A percentile compares a stretch with the other conserved stretches of the same genome.
These are phyloP conservation scores for Heptranchias perlo DNA, from an alignment of 2,113 vertebrate genomes.

Conservation along the genomic window DNA sequence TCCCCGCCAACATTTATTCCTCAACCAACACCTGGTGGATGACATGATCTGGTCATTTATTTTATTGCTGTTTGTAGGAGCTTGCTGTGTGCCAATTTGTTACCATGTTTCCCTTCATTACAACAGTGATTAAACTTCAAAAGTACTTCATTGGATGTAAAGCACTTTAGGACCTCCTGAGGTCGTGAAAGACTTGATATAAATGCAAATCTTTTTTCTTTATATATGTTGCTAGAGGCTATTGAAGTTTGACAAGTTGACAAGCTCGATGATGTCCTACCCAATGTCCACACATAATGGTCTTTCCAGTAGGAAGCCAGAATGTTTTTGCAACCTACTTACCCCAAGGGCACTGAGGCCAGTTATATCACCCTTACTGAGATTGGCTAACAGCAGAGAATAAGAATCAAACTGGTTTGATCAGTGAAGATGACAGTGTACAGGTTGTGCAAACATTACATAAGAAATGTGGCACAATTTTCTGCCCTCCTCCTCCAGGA, in stretches of 20 bases:
- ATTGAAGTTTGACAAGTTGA: not conserved
- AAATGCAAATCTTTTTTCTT: not conserved
- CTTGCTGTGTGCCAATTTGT: not conserved
- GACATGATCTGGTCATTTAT: not conserved
- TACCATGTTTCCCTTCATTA: not conserved
- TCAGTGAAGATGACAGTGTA: too few relatives aligned
- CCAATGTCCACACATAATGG: not conserved
- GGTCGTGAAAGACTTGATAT: not conserved
- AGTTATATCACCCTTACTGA: not conserved
- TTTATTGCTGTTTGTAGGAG: not conserved
- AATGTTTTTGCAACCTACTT: too few relatives aligned
- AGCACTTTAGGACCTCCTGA: not conserved
- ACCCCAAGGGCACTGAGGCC: too few relatives aligned
- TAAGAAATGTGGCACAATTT: too few relatives aligned
- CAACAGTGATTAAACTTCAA: not conserved
- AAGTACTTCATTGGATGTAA: not conserved
- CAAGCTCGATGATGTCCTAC: not conserved
- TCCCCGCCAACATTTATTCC: not conserved
- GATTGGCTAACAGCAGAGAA: not conserved
- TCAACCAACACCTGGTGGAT: not conserved
- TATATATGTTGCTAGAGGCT: not conserved
- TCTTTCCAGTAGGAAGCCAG: not conserved
- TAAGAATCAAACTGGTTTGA: too few relatives aligned
- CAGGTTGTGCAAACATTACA: too few relatives aligned
- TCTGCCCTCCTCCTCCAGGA: too few relatives aligned